Conservation (phyloP, 2,113 vertebrate genomes). For the Dasyornis broadbenti region DNA sequence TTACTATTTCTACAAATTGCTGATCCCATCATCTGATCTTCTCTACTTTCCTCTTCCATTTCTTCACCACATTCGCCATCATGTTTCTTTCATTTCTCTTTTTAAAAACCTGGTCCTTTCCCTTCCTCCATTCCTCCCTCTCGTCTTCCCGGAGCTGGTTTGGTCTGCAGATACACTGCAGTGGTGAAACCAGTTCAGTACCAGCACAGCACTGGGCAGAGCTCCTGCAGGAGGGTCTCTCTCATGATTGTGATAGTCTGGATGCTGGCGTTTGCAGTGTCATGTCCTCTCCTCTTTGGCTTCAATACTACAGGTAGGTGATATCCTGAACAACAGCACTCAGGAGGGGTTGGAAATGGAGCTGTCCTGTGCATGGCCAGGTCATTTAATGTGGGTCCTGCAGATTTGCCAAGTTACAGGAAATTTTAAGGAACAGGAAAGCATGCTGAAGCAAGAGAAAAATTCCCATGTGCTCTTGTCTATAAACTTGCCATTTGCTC, state of each 20-base stretch:
- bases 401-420: neutral
- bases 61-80: neutral
- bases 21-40: neutral
- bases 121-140: neutral
- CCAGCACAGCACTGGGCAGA: slow-evolving; percentile 86
- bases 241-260: slow-evolving; percentile 87
- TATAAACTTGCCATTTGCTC: neutral
- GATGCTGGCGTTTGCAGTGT: slow-evolving; percentile 89
- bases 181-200: slow-evolving; percentile 94
- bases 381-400: neutral
- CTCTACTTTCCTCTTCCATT: neutral
- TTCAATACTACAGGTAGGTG: slow-evolving; percentile 92
- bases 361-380: neutral
- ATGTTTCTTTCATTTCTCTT: neutral
- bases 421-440: neutral
- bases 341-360: neutral
- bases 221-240: slow-evolving; percentile 87
- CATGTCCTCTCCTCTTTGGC: slow-evolving; percentile 91
- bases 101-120: neutral
- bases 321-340: accelerated
- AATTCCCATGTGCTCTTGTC: neutral
- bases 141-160: slow-evolving; percentile 1
- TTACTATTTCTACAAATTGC: slow-evolving; percentile 9
- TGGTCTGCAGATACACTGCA: slow-evolving; percentile 83
- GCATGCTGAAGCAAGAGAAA: neutral